phyloP scores from a whole-genome alignment of 2,797 vertebrate species.

The Anableps anableps region DNA sequence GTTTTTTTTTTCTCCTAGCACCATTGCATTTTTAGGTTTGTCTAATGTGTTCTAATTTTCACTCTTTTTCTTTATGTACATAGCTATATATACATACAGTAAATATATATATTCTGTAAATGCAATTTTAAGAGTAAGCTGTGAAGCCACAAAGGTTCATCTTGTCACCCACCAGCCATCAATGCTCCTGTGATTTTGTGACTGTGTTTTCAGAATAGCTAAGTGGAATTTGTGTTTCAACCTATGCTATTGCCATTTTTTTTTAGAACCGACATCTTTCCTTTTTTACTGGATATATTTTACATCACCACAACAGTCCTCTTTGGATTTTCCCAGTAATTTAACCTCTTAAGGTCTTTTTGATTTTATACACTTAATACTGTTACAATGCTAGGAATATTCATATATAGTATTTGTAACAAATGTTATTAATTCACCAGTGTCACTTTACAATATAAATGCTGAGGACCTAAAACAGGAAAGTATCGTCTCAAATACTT shows the following conservation, averaged over 20 bases:
- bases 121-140: constrained; percentile 85
- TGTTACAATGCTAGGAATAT: constrained; percentile 82
- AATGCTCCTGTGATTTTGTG: constrained; percentile 87
- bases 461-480: constrained; percentile 50
- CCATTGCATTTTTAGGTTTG: constrained; percentile 75
- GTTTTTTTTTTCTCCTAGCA: constrained; percentile 38
- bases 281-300: constrained; percentile 76
- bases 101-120: constrained; percentile 77
- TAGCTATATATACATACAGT: constrained; percentile 78
- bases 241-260: constrained; percentile 86
- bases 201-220: constrained; percentile 88
- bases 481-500: constrained; percentile 46
- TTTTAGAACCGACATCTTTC: constrained; percentile 79
- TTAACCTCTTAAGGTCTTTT: constrained; percentile 51
- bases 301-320: constrained; percentile 31
- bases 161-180: constrained; percentile 62
- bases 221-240: constrained; percentile 86
- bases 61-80: constrained; percentile 80
- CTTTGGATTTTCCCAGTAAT: constrained; percentile 53
- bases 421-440: constrained; percentile 55
- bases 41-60: constrained; percentile 81
- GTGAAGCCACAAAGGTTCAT: constrained; percentile 82
- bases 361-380: constrained; percentile 80
- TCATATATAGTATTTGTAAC: constrained; percentile 61
- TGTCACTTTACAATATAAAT: constrained; percentile 55